Evolutionary conservation across 2,888 invertebrate species (phyloP).

Genomic region (Bellardia bayeri): DNA sequence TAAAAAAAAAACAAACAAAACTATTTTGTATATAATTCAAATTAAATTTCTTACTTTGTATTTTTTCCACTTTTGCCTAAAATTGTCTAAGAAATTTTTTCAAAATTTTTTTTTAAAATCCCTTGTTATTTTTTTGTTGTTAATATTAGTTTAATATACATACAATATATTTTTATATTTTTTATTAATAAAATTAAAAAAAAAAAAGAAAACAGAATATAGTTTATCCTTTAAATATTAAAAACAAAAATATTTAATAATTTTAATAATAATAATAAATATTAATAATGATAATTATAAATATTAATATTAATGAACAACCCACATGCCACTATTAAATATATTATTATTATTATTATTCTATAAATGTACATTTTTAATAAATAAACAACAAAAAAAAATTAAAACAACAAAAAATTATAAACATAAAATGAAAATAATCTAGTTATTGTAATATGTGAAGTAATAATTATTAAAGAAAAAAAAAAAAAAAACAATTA

Average conservation of each 20-base stretch:
- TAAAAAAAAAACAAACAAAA: constrained; percentile 29
- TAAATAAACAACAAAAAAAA: constrained; percentile 40
- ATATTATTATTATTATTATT: constrained; percentile 52
- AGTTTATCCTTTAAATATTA: constrained; percentile 32
- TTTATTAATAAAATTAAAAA: constrained; percentile 30
- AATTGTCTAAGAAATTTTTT: constrained; percentile 10
- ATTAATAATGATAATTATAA: constrained; percentile 47
- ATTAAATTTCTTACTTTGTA: background rate
- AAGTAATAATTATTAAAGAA: constrained; percentile 66
- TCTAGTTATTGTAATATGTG: constrained; percentile 74
- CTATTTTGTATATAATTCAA: constrained; percentile 57
- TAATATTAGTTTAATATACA: constrained; percentile 38
- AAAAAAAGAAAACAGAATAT: constrained; percentile 9
- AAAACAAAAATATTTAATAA: constrained; percentile 24
- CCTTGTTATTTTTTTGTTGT: constrained; percentile 62
- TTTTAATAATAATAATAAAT: constrained; percentile 28
- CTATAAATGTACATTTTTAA: constrained; percentile 71
- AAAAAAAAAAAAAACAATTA: constrained; percentile 55
- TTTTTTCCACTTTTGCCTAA: constrained; percentile 6
- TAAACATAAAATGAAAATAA: constrained; percentile 56
- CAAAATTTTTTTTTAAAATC: background rate
- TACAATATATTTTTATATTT: constrained; percentile 16
- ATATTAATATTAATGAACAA: constrained; percentile 64
- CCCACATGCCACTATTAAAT: constrained; percentile 72
- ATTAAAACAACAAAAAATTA: constrained; percentile 39